Conservation (phyloP, 2,888 invertebrate genomes). For the Pristionchus exspectatus region DNA sequence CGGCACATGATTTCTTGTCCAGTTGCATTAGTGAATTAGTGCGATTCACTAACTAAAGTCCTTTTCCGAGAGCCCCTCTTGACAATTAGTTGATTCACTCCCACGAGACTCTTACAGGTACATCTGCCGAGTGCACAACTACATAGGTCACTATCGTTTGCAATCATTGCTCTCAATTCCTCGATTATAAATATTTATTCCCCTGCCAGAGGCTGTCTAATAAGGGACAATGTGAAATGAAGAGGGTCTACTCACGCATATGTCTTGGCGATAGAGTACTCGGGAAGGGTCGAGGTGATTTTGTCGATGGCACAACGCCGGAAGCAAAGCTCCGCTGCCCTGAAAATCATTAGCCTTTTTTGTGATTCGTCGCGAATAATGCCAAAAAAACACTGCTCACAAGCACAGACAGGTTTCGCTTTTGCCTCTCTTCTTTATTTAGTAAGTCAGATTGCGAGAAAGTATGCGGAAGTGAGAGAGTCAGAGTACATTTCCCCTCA, state of each 20-base stretch:
- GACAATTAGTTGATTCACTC: neutral
- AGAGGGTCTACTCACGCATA: neutral
- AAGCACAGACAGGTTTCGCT: neutral
- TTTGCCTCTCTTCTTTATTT: neutral
- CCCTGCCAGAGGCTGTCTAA: too few relatives aligned
- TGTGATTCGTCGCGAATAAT: neutral
- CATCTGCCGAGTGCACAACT: neutral
- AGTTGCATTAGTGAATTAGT: neutral
- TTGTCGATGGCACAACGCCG: constrained; percentile 10
- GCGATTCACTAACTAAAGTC: neutral
- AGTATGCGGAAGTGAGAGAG: neutral
- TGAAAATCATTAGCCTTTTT: neutral
- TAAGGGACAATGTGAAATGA: too few relatives aligned
- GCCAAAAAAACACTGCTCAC: neutral
- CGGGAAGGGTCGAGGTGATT: neutral
- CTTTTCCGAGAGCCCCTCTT: neutral
- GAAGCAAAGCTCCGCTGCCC: constrained; percentile 11
- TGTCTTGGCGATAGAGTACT: constrained; percentile 29
- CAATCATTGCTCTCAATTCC: too few relatives aligned
- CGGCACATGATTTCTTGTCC: neutral
- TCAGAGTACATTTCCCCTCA: neutral
- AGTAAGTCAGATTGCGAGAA: neutral
- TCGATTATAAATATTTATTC: too few relatives aligned
- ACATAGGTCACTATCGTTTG: too few relatives aligned
- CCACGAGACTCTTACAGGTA: neutral